These are phyloP conservation scores for Mungos mungo DNA, from an alignment of 2,113 vertebrate genomes.

Conservation along the genomic window DNA sequence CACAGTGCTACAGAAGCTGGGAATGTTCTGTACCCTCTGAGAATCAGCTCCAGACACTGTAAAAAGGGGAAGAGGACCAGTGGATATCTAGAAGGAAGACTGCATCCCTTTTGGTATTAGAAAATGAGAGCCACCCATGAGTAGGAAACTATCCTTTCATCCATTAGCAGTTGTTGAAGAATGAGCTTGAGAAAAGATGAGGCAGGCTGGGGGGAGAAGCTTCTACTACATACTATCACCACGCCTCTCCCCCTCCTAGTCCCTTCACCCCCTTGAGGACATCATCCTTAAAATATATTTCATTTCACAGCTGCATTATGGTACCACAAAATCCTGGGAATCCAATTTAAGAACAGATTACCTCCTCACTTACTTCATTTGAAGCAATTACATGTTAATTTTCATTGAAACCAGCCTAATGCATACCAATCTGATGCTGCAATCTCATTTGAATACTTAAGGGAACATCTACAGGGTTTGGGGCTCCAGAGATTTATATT, in stretches of 20 bases:
- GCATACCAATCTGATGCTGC: constrained; percentile 91
- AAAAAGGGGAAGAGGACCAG: not conserved
- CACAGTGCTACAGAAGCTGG: not conserved
- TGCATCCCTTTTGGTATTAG: not conserved
- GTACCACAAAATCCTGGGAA: constrained; percentile 92
- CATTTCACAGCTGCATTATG: constrained; percentile 92
- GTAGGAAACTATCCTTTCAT: not conserved
- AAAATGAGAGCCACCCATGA: not conserved
- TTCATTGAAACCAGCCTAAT: constrained; percentile 93
- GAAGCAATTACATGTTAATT: constrained; percentile 94
- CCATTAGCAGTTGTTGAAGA: not conserved
- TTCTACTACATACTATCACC: constrained; percentile 34
- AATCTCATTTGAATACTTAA: constrained; percentile 92
- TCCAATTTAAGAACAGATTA: constrained; percentile 94
- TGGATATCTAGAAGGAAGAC: not conserved
- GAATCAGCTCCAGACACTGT: not conserved
- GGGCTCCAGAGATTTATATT: constrained; percentile 85
- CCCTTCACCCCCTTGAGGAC: constrained; percentile 86
- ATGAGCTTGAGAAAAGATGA: constrained; percentile 42
- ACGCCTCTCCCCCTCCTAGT: constrained; percentile 48
- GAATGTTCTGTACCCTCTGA: not conserved
- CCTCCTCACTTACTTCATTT: constrained; percentile 94
- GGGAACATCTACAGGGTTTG: constrained; percentile 82
- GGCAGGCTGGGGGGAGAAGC: constrained; percentile 7
- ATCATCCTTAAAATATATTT: constrained; percentile 90